These are phyloP conservation scores for Chelonoidis abingdonii DNA, from an alignment of 2,113 vertebrate species.

Conservation along the genomic window DNA sequence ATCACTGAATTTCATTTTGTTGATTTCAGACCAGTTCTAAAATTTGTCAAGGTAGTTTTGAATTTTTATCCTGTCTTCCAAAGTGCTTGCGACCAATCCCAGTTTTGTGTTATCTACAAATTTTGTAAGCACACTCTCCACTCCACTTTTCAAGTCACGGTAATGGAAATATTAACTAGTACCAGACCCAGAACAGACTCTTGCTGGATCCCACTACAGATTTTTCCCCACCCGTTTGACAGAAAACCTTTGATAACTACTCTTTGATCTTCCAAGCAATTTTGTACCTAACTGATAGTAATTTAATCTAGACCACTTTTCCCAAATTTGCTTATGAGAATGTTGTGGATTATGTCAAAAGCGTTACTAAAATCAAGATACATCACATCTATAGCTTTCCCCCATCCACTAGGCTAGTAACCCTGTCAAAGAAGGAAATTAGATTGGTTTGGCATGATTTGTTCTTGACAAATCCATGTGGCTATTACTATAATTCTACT, in stretches of 20 bases:
- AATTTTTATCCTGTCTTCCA: background rate
- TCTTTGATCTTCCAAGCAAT: background rate
- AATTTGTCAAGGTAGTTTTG: background rate
- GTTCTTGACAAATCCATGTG: background rate
- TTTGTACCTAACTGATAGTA: background rate
- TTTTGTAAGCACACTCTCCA: background rate
- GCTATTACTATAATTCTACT: background rate
- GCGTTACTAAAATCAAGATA: background rate
- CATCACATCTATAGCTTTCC: background rate
- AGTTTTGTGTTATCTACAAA: background rate
- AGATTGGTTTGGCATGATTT: background rate
- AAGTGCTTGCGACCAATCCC: background rate
- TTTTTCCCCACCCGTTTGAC: background rate
- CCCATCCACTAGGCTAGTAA: background rate
- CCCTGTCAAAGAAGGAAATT: background rate
- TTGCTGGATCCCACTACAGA: background rate
- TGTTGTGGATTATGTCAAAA: background rate
- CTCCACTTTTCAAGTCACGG: background rate
- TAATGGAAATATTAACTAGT: background rate
- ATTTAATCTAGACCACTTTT: background rate
- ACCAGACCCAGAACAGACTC: background rate
- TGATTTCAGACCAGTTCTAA: background rate
- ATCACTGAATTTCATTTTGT: background rate
- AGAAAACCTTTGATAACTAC: background rate
- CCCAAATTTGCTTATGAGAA: background rate